Conservation (phyloP, 2,888 invertebrate species). For the Aphidoletes aphidimyza region DNA sequence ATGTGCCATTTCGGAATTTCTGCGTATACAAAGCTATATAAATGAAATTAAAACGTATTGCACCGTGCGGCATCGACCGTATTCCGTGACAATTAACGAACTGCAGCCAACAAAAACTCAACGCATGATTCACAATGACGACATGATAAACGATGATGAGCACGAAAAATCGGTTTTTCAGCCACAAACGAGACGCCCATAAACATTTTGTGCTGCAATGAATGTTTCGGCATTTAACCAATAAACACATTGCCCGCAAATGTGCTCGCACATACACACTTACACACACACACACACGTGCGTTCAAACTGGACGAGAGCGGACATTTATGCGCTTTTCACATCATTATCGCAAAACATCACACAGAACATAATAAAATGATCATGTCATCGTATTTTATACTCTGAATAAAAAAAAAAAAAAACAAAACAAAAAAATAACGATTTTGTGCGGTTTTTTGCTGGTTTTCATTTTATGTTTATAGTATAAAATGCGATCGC, state of each 20-base stretch:
- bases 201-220: too few relatives aligned
- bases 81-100: slow-evolving; percentile 1
- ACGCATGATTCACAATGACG: neutral
- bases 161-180: neutral
- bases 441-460: too few relatives aligned
- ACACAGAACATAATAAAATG: slow-evolving; percentile 20
- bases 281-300: neutral
- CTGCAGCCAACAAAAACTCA: neutral
- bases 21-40: neutral
- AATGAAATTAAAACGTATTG: slow-evolving; percentile 20
- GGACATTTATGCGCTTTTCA: slow-evolving; percentile 4
- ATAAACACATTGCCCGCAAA: too few relatives aligned
- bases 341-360: neutral
- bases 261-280: neutral
- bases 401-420: too few relatives aligned
- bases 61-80: neutral
- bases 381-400: slow-evolving; percentile 24
- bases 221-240: slow-evolving; percentile 18
- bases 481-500: neutral
- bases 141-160: neutral
- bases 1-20: neutral
- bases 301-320: too few relatives aligned
- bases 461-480: too few relatives aligned
- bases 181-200: neutral
- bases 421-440: too few relatives aligned